Evolutionary conservation across 2,113 vertebrate genomes (phyloP).

Genomic region (Antigone vipio): DNA sequence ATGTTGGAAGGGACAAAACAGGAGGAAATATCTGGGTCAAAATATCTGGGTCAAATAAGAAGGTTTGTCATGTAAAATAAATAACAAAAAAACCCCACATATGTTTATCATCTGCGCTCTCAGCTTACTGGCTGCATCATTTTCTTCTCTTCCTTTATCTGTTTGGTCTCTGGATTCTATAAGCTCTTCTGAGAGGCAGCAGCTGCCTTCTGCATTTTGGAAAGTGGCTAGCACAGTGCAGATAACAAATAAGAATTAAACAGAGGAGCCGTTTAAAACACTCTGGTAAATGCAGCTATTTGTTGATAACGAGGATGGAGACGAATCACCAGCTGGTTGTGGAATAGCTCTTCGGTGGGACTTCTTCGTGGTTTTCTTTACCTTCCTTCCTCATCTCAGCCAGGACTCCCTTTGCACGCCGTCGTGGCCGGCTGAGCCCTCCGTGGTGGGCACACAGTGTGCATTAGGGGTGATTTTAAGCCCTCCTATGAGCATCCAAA

Average conservation of each 20-base stretch:
- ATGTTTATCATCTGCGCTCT: neutral
- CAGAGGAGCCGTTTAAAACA: neutral
- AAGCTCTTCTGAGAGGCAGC: neutral
- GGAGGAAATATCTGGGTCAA: neutral
- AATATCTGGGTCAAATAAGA: neutral
- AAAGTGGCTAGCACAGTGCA: neutral
- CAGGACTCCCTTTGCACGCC: neutral
- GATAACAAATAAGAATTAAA: neutral
- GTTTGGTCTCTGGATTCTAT: neutral
- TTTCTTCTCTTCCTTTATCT: neutral
- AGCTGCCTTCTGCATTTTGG: neutral
- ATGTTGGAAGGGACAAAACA: neutral
- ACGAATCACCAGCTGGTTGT: neutral
- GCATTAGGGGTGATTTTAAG: neutral
- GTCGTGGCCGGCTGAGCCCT: neutral
- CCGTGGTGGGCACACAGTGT: no score
- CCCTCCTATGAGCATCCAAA: no score
- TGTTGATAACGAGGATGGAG: neutral
- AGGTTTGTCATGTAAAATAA: neutral
- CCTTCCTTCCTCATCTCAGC: neutral
- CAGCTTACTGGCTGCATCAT: neutral
- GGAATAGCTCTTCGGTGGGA: neutral
- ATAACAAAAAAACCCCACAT: neutral
- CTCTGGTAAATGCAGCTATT: neutral
- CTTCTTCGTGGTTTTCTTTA: neutral